Evolutionary conservation across 2,888 invertebrate species (phyloP), one percentile per base, ranked within the genome.

Genomic region (Drosophila subquinaria): DNA sequence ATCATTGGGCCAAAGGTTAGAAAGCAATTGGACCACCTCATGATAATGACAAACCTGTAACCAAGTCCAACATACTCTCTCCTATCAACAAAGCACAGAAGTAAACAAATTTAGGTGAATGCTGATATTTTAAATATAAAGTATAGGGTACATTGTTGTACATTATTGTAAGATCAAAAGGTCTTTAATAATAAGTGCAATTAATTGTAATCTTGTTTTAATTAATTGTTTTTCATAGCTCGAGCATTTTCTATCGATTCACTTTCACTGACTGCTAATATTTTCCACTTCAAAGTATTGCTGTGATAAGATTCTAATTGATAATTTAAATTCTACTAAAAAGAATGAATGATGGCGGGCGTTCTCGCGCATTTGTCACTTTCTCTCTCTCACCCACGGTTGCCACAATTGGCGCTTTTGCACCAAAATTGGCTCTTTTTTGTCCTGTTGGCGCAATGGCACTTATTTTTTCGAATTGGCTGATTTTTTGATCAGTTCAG

Each of bases 1-100:
- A 82, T 82, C 85, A 38, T 15, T 9, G 61, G 43, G n/a, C 40
- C 50, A 62, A 70, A 57, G 71, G 70, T 45, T 52, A 53, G 8
- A 42, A 23, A 38, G 23, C 36, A 63, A 65, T 57, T 53, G 45
- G 33, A 17, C n/a, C 51, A 62, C 17, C 36, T 15, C 13, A 20
- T 59, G 71, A 67, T 65, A 55, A 60, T 53, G 67, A 20, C 36
- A 43, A 10, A 40, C 23, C 30, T 20, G 38, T 50, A 48, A 9
- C 11, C 15, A 27, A 48, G 48, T 20, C 56, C 27, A 55, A 15
- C 15, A 42, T 27, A 9, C 0, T 4, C 38, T 11, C 42, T 42
- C n/a, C 53, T 30, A 55, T 40, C 40, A 53, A 40, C 11, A 8
- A 13, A 9, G n/a, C 17, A 42, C 3, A 35, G 10, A 43, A n/a